Evolutionary conservation across 2,888 invertebrate genomes (phyloP).

Genomic region (Troides aeacus): DNA sequence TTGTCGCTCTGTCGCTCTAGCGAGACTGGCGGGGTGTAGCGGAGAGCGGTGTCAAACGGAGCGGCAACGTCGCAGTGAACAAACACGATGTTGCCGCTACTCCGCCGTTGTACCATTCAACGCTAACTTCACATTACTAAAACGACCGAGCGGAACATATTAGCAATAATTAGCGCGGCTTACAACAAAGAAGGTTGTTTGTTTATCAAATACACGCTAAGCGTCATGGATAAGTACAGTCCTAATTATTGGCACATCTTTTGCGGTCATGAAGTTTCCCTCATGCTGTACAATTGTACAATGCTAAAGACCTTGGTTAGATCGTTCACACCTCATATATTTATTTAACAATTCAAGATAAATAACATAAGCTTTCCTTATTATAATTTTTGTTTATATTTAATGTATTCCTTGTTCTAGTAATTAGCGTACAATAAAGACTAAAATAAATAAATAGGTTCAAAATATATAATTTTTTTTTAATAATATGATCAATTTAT

Average conservation of each 20-base stretch:
- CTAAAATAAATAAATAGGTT: no score
- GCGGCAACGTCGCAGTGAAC: slow-evolving; percentile 57
- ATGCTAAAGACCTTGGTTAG: no score
- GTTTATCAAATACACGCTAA: slow-evolving; percentile 30
- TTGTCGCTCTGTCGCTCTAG: slow-evolving; percentile 66
- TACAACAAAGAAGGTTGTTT: slow-evolving; percentile 49
- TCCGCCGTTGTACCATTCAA: slow-evolving; percentile 34
- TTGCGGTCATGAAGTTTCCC: no score
- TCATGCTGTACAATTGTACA: no score
- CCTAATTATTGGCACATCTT: neutral
- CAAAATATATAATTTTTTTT: no score
- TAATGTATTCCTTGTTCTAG: no score
- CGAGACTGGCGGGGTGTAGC: slow-evolving; percentile 64
- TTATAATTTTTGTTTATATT: no score
- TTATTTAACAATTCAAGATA: no score
- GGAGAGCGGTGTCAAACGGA: slow-evolving; percentile 56
- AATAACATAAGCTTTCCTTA: no score
- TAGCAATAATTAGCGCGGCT: slow-evolving; percentile 54
- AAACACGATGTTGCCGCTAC: slow-evolving; percentile 45
- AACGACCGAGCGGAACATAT: slow-evolving; percentile 51
- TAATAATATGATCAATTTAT: no score
- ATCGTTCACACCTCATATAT: no score
- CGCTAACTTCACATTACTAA: slow-evolving; percentile 49
- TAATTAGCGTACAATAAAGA: no score
- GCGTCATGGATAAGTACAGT: slow-evolving; percentile 29